Evolutionary conservation across 2,113 vertebrate genomes (phyloP).

Genomic region (Chaetura pelagica): DNA sequence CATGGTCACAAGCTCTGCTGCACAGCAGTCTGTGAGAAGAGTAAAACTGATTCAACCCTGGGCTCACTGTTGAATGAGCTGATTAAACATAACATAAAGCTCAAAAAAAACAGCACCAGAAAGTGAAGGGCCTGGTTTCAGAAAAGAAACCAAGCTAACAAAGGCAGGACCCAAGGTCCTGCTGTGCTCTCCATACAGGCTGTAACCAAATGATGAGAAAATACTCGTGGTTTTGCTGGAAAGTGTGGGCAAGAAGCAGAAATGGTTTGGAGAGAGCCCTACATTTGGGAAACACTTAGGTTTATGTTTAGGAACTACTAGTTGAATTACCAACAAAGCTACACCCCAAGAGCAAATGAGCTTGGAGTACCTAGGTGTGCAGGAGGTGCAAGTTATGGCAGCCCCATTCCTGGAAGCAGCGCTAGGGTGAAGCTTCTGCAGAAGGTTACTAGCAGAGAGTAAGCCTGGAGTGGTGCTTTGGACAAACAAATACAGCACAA

Average conservation of each 20-base stretch:
- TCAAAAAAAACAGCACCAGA: not conserved
- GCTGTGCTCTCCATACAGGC: not conserved
- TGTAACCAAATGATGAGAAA: not conserved
- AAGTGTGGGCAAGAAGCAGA: not conserved
- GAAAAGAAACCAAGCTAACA: not conserved
- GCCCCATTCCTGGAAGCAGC: not conserved
- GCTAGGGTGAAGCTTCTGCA: not conserved
- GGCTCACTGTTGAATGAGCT: not conserved
- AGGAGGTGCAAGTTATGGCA: not conserved
- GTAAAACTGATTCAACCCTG: not conserved
- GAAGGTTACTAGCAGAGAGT: not conserved
- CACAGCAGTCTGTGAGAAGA: not conserved
- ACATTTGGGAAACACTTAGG: not conserved
- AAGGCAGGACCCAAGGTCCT: not conserved
- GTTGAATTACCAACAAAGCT: not conserved
- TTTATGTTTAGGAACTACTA: not conserved
- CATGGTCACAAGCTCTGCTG: not conserved
- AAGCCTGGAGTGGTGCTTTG: not conserved
- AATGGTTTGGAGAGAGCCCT: not conserved
- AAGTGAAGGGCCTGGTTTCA: not conserved
- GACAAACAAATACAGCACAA: not conserved
- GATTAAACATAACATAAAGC: not conserved
- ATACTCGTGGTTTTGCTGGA: not conserved
- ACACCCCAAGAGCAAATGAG: not conserved
- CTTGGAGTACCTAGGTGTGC: rapidly evolving